Evolutionary conservation across 2,797 vertebrate genomes (phyloP).

Genomic region (Nannoperca obscura): DNA sequence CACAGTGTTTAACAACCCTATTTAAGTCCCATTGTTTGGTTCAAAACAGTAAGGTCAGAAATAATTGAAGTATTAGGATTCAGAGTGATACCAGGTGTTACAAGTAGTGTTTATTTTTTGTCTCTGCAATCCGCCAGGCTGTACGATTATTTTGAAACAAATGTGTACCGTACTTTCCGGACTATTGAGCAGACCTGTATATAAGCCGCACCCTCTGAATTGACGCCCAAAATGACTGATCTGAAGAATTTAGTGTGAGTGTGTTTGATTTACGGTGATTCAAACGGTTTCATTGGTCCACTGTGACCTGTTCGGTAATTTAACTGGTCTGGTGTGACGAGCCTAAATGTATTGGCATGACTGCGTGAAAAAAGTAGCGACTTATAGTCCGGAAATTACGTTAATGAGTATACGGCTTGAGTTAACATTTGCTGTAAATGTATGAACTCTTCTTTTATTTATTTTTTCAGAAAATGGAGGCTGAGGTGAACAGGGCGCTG

Average conservation of each 20-base stretch:
- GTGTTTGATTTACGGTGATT: too few relatives aligned
- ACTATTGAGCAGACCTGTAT: too few relatives aligned
- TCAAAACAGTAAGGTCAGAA: not conserved
- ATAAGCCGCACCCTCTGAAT: too few relatives aligned
- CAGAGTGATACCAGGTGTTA: not conserved
- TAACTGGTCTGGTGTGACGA: too few relatives aligned
- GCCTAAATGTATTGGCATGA: too few relatives aligned
- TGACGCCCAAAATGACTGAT: too few relatives aligned
- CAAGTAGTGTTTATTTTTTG: not conserved
- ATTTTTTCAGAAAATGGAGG: constrained; percentile 90
- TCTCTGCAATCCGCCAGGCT: not conserved
- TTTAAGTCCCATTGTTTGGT: not conserved
- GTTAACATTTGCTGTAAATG: not conserved
- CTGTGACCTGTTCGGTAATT: too few relatives aligned
- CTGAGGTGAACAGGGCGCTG: constrained; percentile 88
- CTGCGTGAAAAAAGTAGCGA: too few relatives aligned
- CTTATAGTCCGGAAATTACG: too few relatives aligned
- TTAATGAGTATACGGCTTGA: not conserved
- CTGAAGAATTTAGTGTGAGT: too few relatives aligned
- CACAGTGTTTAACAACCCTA: not conserved
- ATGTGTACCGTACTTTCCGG: not conserved
- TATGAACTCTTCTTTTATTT: not conserved
- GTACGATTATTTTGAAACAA: not conserved
- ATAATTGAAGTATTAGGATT: not conserved
- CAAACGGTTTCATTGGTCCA: too few relatives aligned